Base-by-base conservation (phyloP, 2,888 invertebrate species). In the Bimastos eiseni region DNA sequence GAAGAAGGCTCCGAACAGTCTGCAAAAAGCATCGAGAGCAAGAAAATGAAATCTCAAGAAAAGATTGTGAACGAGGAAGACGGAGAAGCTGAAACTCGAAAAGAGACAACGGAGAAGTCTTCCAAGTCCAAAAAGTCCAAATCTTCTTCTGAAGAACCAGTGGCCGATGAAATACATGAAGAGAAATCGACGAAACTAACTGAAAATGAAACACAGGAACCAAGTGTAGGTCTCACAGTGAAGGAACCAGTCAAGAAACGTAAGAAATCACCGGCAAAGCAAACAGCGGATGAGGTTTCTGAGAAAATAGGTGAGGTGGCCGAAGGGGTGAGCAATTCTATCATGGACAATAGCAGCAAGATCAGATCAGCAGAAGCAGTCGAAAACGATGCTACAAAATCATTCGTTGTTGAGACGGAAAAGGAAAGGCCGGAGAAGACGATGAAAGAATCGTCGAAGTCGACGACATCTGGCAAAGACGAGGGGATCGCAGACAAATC, bases 41-140 rank as follows among this genome's bases (percentile, higher is more conserved):
- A 84, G 33, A 33, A 0, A 8, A 34, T 36, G 86, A 86, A 86
- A 37, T 86, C 86, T 21, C 19, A 86, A 24, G 86, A 86, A 86
- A 86, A 36, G 36, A 70, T 70, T 0, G 30, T 13, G 30, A n/a
- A 70, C n/a, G 86, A 36, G 21, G 34, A 86, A 37, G 34, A 15
- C 17, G 86, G 19, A 17, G 11, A 86, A 17, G 86, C n/a, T 34
- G 86, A 86, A 86, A 86, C 34, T 17, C 86, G 36, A 19, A 24
- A 19, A 86, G 86, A 86, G n/a, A 86, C 70, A 11, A 30, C 70
- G n/a, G 70, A 70, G 11, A 70, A 70, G n/a, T 1, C 70, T 70
- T n/a, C n/a, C n/a, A 70, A 70, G 70, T n/a, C 70, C 30, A 86
- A 86, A 37, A 86, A 86, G 86, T 24, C 86, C 21, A 86, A 86